phyloP scores from a whole-genome alignment of 2,888 invertebrate genomes.

The Scaptomyza polygonia region DNA sequence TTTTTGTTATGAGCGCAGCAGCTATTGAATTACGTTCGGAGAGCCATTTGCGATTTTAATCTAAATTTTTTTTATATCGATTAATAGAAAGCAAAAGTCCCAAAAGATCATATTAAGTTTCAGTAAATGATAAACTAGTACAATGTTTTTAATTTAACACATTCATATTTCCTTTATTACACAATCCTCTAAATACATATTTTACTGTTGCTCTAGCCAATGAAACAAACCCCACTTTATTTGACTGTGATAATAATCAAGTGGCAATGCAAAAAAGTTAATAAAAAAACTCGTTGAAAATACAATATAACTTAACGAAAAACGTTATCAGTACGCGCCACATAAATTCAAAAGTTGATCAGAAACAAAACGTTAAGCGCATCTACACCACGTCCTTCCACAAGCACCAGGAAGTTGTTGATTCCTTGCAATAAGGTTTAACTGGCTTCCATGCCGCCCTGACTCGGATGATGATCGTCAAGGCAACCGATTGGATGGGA shows the following conservation, averaged over 20 bases:
- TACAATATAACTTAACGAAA: conserved; percentile 51
- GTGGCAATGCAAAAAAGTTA: conserved; percentile 58
- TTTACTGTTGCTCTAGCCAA: conserved; percentile 37
- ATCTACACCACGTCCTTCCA: conserved; percentile 15
- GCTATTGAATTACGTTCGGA: too few relatives aligned
- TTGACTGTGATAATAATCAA: conserved; percentile 50
- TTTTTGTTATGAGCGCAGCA: too few relatives aligned
- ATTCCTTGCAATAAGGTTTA: conserved; percentile 14
- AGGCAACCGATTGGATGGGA: conserved; percentile 39
- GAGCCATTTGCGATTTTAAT: too few relatives aligned
- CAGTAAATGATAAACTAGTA: not conserved
- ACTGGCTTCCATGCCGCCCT: conserved; percentile 43
- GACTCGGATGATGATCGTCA: conserved; percentile 33
- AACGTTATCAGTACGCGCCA: conserved; percentile 69
- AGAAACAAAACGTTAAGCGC: conserved; percentile 12
- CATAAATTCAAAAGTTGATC: conserved; percentile 49
- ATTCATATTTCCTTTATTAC: conserved; percentile 68
- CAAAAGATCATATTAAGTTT: not conserved
- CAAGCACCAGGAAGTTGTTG: conserved; percentile 12
- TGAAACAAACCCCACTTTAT: conserved; percentile 44
- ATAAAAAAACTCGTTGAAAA: conserved; percentile 35
- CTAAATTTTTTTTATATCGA: too few relatives aligned
- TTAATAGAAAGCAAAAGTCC: too few relatives aligned
- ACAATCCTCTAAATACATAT: conserved; percentile 39
- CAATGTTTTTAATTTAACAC: conserved; percentile 39